Base-by-base conservation (phyloP, 1,140 invertebrate genomes). In the Pseudomyrmex cubaensis region DNA sequence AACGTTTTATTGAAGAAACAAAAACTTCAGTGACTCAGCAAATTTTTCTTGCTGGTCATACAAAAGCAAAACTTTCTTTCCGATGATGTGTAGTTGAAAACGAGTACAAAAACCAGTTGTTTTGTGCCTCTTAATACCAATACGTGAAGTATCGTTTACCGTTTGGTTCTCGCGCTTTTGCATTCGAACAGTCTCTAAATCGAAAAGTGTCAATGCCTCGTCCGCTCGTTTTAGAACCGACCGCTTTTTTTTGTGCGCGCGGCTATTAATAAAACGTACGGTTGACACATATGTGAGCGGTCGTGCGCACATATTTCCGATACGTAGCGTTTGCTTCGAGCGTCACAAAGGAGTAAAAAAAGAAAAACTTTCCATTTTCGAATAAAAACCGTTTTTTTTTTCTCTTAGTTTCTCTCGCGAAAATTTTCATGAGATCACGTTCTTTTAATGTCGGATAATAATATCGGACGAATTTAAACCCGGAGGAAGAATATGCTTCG, bases 201-300 rank as follows among this genome's bases (percentile, higher is more conserved):
- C 8, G 2, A 54, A 7, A n/a, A 64, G 1, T 56, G 48, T 56
- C 50, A 54, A 56, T 54, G n/a, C 5, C 22, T 9, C 15, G 8
- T 13, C 1, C 5, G 13, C 3, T 48, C 17, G 20, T 62, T 75
- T 62, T 75, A 75, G 15, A 62, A 75, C 35, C 35, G 35, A 35
- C 35, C 13, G 13, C 52, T 15, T 7, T 0, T 0, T 76, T 76
- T 76, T 5, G 9, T 35, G 7, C 2, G 15, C 62, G 15, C 62
- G 12, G 35, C 25, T 76, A 54, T 76, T 66, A 66, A 76, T 76
- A 54, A 54, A 76, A 52, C 17, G 5, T 75, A 17, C 1, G 2
- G 35, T 54, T 77, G 35, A 12, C 52, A 20, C 44, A 35, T 35
- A 35, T 35, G 35, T 66, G 8, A 25, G 56, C 8, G 9, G 2